These are phyloP conservation scores for Allygus modestus DNA, from an alignment of 2,888 invertebrate genomes.

Conservation along the genomic window DNA sequence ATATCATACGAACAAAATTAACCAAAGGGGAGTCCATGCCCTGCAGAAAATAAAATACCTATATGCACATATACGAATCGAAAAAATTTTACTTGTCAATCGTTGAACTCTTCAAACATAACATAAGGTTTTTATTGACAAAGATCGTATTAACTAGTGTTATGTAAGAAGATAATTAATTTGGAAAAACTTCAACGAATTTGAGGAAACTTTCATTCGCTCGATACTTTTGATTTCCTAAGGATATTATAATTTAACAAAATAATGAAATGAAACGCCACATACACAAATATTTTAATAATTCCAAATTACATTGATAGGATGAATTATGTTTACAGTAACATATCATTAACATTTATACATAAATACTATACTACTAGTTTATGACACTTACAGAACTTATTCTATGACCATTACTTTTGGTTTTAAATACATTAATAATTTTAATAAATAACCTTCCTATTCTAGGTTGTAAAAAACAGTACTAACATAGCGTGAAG, in stretches of 20 bases:
- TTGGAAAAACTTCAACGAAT: no score
- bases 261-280: neutral
- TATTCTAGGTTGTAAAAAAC: constrained; percentile 16
- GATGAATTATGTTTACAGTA: neutral
- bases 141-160: no score
- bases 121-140: no score
- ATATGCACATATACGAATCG: no score
- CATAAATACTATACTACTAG: constrained; percentile 7
- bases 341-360: neutral
- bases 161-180: no score
- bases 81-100: no score
- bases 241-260: neutral
- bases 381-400: neutral
- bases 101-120: no score
- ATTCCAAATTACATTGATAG: neutral
- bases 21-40: no score
- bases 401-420: neutral
- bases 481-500: neutral
- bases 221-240: no score
- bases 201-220: no score
- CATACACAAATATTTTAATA: neutral
- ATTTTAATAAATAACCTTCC: neutral
- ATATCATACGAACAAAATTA: no score
- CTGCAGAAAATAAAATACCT: no score
- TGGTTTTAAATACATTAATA: neutral